A percentile compares a stretch with the other conserved stretches of the same genome.
These are phyloP conservation scores for Silurus aristotelis DNA, from an alignment of 2,797 vertebrate species.

Conservation along the genomic window DNA sequence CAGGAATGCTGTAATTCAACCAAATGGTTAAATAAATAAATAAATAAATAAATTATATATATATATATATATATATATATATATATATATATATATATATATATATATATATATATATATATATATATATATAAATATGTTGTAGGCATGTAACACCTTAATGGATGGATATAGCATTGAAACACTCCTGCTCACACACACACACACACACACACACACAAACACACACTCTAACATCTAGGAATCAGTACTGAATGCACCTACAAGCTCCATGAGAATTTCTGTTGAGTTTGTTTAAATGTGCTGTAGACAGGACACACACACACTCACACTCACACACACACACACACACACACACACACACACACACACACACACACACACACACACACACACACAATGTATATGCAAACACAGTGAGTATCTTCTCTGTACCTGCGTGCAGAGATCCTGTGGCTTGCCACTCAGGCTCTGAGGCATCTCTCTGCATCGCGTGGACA, in stretches of 20 bases:
- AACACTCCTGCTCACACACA: too few species aligned
- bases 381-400: too few species aligned
- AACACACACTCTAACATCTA: not conserved
- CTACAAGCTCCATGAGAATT: not conserved
- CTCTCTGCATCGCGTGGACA: conserved; percentile 96
- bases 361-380: not conserved
- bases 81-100: too few species aligned
- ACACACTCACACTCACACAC: conserved; percentile 25
- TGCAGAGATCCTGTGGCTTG: conserved; percentile 92
- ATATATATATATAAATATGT: too few species aligned
- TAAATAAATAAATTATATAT: too few species aligned
- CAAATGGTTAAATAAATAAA: too few species aligned
- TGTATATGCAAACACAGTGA: not conserved
- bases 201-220: not conserved
- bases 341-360: conserved; percentile 31
- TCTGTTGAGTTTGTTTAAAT: not conserved
- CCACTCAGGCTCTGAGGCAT: conserved; percentile 93
- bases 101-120: too few species aligned
- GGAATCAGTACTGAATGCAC: not conserved
- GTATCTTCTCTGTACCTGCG: conserved; percentile 77
- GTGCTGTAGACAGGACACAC: not conserved
- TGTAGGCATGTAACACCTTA: not conserved
- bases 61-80: too few species aligned
- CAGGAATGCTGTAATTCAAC: too few species aligned
- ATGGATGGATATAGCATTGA: not conserved